Conservation (phyloP, 2,888 invertebrate genomes). For the Spodoptera exigua region DNA sequence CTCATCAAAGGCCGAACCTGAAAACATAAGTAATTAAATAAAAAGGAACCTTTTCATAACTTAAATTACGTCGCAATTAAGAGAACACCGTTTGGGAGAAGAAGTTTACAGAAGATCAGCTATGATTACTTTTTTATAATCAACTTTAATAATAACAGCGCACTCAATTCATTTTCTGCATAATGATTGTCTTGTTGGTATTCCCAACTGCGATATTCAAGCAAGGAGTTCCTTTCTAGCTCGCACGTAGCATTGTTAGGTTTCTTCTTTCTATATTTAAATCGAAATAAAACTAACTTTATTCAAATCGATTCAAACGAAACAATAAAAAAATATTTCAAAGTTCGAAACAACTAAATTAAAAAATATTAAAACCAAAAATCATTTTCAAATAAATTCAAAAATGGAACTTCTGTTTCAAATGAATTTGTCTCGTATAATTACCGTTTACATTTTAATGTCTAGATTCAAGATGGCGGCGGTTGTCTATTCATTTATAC, state of each 20-base stretch:
- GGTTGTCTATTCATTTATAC: slow-evolving; percentile 51
- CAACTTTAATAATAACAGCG: no score
- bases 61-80: slow-evolving; percentile 60
- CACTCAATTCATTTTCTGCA: no score
- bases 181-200: no score
- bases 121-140: background rate
- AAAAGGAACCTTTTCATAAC: slow-evolving; percentile 48
- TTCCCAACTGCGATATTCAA: no score
- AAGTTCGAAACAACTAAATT: no score
- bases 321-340: no score
- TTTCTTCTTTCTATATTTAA: no score
- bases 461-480: slow-evolving; percentile 54
- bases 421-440: slow-evolving; percentile 4
- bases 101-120: slow-evolving; percentile 22
- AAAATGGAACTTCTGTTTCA: slow-evolving; percentile 12
- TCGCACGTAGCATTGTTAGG: no score
- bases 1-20: slow-evolving; percentile 29
- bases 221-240: no score
- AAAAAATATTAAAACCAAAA: no score
- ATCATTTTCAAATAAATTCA: background rate
- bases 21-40: slow-evolving; percentile 53
- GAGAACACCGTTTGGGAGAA: slow-evolving; percentile 14
- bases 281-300: no score
- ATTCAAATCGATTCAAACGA: no score
- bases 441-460: slow-evolving; percentile 53